A percentile compares a stretch with the other conserved stretches of the same genome.
These are phyloP conservation scores for Lasioglossum marginatum DNA, from an alignment of 2,888 invertebrate species.

Conservation along the genomic window DNA sequence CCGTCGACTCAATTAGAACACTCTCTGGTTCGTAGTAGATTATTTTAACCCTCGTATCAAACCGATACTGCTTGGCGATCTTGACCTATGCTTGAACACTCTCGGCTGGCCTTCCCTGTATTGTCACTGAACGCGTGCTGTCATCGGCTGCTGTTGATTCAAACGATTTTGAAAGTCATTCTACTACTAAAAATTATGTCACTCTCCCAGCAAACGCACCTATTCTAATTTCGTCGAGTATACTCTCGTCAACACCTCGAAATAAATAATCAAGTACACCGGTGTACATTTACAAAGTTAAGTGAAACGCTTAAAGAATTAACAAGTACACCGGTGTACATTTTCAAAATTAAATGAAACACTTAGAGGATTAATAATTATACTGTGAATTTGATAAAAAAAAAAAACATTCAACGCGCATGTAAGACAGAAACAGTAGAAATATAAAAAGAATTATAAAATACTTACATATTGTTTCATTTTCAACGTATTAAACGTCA, in stretches of 20 bases:
- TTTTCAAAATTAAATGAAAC: neutral
- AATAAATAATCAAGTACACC: no score
- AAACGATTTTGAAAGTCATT: neutral
- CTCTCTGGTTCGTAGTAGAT: neutral
- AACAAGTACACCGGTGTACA: neutral
- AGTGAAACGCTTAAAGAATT: no score
- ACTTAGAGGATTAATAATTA: neutral
- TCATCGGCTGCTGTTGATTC: neutral
- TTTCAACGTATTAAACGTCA: neutral
- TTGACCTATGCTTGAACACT: neutral
- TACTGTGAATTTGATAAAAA: no score
- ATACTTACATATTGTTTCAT: neutral
- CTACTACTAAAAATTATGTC: no score
- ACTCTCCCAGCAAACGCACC: no score
- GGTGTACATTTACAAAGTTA: no score
- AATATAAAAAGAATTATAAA: neutral
- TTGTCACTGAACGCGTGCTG: neutral
- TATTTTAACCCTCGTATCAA: neutral
- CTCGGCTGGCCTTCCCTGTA: neutral
- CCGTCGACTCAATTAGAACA: slow-evolving; percentile 2
- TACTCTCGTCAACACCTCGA: no score
- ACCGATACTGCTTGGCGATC: neutral
- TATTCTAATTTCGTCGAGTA: no score
- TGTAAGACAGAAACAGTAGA: no score
- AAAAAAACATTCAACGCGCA: no score